Percentiles rank a stretch among this genome's conserved stretches.
These are phyloP conservation scores for Nephrocerus scutellatus DNA, from an alignment of 2,888 invertebrate species.

Conservation along the genomic window DNA sequence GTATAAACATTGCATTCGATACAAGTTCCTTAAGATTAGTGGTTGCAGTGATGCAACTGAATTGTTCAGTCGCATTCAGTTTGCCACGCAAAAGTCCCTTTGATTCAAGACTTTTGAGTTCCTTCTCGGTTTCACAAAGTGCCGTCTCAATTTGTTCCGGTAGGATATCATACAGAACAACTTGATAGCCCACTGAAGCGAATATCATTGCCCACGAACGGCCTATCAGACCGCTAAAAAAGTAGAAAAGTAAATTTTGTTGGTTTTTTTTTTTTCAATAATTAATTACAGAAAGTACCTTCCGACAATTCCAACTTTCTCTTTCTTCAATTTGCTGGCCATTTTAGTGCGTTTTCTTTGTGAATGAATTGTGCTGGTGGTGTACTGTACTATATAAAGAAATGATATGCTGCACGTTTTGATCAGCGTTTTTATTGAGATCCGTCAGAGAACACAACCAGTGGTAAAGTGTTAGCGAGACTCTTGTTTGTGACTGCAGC, in stretches of 20 bases:
- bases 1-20: slow-evolving; percentile 70
- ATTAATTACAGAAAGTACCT: slow-evolving; percentile 53
- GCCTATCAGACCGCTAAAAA: slow-evolving; percentile 81
- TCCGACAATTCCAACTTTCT: slow-evolving; percentile 70
- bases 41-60: slow-evolving; percentile 66
- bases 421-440: no score
- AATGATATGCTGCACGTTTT: no score
- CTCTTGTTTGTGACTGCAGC: no score
- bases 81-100: slow-evolving; percentile 69
- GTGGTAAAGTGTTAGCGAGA: no score
- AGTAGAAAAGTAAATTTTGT: neutral
- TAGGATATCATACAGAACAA: slow-evolving; percentile 77
- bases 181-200: slow-evolving; percentile 84
- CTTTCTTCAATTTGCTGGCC: slow-evolving; percentile 47
- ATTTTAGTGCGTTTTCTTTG: no score
- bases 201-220: slow-evolving; percentile 97
- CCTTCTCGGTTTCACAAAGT: slow-evolving; percentile 63
- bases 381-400: no score
- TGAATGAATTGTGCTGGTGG: no score
- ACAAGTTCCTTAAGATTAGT: slow-evolving; percentile 63
- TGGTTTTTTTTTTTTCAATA: neutral
- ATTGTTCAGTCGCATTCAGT: slow-evolving; percentile 68
- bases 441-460: no score
- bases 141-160: slow-evolving; percentile 68
- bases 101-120: slow-evolving; percentile 63